Percentiles rank a stretch among this genome's conserved stretches.
Evolutionary conservation across 2,113 vertebrate species (phyloP).

Genomic region (Paralichthys olivaceus): DNA sequence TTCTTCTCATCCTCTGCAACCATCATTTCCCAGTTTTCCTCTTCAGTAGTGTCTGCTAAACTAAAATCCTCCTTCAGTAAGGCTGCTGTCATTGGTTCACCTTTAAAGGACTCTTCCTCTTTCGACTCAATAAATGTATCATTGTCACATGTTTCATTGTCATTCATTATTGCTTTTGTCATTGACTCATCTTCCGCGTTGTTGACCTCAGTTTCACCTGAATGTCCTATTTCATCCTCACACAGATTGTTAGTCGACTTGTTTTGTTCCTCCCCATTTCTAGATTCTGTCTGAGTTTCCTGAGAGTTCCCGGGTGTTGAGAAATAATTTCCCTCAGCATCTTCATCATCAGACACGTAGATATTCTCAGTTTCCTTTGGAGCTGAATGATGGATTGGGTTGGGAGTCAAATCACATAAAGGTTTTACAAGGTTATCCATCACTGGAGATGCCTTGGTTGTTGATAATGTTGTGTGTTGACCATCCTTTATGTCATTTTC

Average conservation of each 20-base stretch:
- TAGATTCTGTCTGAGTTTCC: slow-evolving; percentile 5
- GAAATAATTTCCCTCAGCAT: background rate
- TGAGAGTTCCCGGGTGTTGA: slow-evolving; percentile 1
- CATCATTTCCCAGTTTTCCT: slow-evolving; percentile 64
- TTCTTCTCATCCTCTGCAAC: slow-evolving; percentile 64
- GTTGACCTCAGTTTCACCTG: background rate
- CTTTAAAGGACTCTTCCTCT: background rate
- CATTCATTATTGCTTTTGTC: background rate
- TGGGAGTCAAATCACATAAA: background rate
- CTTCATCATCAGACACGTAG: background rate
- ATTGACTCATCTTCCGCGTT: background rate
- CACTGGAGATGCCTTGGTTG: background rate
- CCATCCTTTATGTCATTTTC: background rate
- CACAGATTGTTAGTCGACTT: background rate
- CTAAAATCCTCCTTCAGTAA: slow-evolving; percentile 1
- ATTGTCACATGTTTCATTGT: background rate
- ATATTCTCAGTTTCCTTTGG: background rate
- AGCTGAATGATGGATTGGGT: background rate
- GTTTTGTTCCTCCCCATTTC: slow-evolving; percentile 1
- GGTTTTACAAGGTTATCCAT: background rate
- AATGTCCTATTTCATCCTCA: slow-evolving; percentile 10
- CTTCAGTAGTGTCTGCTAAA: background rate
- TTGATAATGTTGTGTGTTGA: background rate
- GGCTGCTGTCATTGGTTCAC: background rate
- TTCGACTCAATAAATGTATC: background rate